These are phyloP conservation scores for Watsonalla cultraria DNA, from an alignment of 2,888 invertebrate genomes.

Conservation along the genomic window DNA sequence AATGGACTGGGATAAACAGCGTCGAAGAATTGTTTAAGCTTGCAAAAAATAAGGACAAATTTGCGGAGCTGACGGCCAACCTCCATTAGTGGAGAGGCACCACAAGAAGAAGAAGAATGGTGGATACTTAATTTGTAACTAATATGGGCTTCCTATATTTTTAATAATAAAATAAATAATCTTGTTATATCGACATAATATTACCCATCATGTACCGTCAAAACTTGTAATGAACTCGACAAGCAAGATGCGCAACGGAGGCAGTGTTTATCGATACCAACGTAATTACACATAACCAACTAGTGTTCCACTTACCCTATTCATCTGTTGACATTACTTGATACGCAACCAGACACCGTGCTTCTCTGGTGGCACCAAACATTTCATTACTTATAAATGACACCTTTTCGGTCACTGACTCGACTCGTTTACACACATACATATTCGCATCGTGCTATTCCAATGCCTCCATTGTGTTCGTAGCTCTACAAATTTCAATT, in stretches of 20 bases:
- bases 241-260: neutral
- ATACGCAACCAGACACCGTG: constrained; percentile 12
- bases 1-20: no score
- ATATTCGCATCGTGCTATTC: neutral
- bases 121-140: no score
- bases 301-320: constrained; percentile 29
- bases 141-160: no score
- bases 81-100: no score
- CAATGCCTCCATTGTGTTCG: neutral
- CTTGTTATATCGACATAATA: no score
- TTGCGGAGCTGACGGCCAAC: no score
- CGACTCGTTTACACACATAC: neutral
- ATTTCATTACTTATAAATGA: constrained; percentile 15
- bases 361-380: constrained; percentile 9
- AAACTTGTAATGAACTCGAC: neutral
- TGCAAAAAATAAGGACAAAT: no score
- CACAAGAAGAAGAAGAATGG: no score
- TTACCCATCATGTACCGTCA: no score
- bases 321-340: constrained; percentile 16
- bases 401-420: constrained; percentile 4
- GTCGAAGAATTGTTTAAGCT: no score
- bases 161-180: no score
- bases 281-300: constrained; percentile 11
- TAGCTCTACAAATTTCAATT: neutral
- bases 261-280: neutral